Percentiles rank a stretch among this genome's conserved stretches.
Evolutionary conservation across 2,888 invertebrate species (phyloP).

Genomic region (Mycogona germanica): DNA sequence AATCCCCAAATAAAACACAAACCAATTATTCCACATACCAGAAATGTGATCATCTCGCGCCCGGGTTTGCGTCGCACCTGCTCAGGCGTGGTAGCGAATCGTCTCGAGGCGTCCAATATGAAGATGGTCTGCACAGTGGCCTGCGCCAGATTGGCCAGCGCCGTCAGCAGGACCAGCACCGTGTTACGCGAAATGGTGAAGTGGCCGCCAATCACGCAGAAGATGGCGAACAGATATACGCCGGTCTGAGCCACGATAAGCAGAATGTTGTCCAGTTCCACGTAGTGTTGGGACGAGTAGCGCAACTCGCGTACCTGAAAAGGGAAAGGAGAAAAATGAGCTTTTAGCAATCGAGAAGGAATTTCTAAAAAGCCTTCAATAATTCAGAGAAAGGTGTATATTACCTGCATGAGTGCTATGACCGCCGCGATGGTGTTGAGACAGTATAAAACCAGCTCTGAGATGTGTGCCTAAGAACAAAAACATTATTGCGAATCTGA

Average conservation of each 20-base stretch:
- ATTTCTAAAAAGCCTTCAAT: no score
- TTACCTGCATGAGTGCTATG: constrained; percentile 28
- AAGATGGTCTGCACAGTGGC: constrained; percentile 28
- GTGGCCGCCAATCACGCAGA: constrained; percentile 30
- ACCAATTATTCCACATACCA: no score
- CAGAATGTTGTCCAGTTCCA: constrained; percentile 25
- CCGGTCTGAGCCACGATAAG: constrained; percentile 33
- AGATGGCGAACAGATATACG: constrained; percentile 30
- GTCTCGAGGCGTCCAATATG: constrained; percentile 29
- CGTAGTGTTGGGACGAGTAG: constrained; percentile 17
- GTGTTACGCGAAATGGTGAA: constrained; percentile 26
- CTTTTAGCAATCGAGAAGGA: no score
- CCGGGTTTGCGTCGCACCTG: constrained; percentile 31
- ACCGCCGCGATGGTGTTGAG: constrained; percentile 27
- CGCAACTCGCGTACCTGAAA: constrained; percentile 27
- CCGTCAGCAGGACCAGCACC: constrained; percentile 25
- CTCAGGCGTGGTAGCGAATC: constrained; percentile 27
- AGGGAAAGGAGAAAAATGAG: no score
- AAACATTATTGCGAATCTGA: no score
- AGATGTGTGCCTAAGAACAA: no score
- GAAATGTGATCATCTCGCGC: constrained; percentile 33
- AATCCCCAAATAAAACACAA: no score
- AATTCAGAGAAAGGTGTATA: no score
- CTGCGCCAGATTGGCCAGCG: constrained; percentile 24
- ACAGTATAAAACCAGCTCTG: constrained; percentile 28